phyloP scores from a whole-genome alignment of 2,797 vertebrate genomes.

The Gymnothorax reevesii region DNA sequence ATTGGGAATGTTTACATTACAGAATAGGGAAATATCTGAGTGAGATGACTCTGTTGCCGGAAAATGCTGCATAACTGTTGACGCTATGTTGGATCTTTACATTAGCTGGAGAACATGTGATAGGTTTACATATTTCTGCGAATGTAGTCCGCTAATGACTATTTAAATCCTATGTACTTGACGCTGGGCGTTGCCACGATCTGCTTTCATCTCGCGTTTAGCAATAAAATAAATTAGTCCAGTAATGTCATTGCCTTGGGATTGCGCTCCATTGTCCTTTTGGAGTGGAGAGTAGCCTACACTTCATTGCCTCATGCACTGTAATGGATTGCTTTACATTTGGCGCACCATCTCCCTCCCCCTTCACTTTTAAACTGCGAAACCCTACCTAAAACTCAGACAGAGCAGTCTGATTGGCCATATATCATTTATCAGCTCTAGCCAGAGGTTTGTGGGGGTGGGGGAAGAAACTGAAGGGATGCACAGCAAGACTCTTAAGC shows the following conservation, averaged over 20 bases:
- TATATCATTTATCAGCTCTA: constrained; percentile 51
- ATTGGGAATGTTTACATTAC: no score
- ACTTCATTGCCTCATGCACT: neutral
- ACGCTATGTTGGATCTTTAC: no score
- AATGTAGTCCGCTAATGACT: no score
- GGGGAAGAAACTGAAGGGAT: constrained; percentile 32
- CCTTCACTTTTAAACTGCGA: neutral
- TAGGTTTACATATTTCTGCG: no score
- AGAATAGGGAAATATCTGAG: no score
- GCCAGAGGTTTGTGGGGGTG: constrained; percentile 53
- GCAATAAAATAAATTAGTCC: neutral
- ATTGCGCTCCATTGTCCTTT: neutral
- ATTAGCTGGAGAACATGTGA: no score
- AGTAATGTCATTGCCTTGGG: neutral
- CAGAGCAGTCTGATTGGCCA: constrained; percentile 44
- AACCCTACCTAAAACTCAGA: constrained; percentile 10
- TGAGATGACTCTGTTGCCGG: no score
- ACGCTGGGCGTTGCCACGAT: no score
- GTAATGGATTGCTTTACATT: neutral
- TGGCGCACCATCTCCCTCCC: no score
- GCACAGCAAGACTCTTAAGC: constrained; percentile 1
- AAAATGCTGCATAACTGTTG: no score
- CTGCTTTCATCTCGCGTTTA: neutral
- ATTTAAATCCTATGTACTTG: no score
- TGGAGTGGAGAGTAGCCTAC: neutral